Evolutionary conservation across 1,140 invertebrate genomes (phyloP).

Genomic region (Papilio machaon): DNA sequence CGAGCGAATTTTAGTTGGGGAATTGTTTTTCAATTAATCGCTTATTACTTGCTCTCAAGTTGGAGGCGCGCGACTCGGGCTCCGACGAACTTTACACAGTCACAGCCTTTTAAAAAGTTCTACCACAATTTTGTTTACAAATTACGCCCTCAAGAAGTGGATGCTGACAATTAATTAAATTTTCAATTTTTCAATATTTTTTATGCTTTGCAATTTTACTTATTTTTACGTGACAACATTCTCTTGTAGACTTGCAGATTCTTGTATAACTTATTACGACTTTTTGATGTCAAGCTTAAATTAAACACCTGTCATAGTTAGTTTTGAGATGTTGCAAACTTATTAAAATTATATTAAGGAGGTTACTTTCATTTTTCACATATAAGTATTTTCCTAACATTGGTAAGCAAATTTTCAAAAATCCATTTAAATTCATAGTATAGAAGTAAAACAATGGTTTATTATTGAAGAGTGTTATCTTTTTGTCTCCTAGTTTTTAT

Average conservation of each 20-base stretch:
- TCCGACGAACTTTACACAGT: neutral
- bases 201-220: neutral
- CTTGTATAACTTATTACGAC: neutral
- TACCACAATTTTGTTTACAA: neutral
- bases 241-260: neutral
- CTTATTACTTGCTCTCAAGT: constrained; percentile 50
- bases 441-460: neutral
- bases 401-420: too few relatives aligned
- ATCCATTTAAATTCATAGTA: too few relatives aligned
- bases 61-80: constrained; percentile 45
- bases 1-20: constrained; percentile 45
- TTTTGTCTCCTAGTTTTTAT: neutral
- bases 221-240: neutral
- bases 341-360: too few relatives aligned
- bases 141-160: neutral
- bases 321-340: too few relatives aligned
- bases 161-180: constrained; percentile 15
- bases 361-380: too few relatives aligned
- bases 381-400: too few relatives aligned
- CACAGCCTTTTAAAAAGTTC: constrained; percentile 14
- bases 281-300: neutral
- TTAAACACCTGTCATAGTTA: neutral
- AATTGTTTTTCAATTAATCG: constrained; percentile 56
- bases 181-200: constrained; percentile 1
- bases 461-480: neutral